A percentile compares a stretch with the other conserved stretches of the same genome.
Conservation (phyloP, 2,113 vertebrate species). For the Microtus ochrogaster region DNA sequence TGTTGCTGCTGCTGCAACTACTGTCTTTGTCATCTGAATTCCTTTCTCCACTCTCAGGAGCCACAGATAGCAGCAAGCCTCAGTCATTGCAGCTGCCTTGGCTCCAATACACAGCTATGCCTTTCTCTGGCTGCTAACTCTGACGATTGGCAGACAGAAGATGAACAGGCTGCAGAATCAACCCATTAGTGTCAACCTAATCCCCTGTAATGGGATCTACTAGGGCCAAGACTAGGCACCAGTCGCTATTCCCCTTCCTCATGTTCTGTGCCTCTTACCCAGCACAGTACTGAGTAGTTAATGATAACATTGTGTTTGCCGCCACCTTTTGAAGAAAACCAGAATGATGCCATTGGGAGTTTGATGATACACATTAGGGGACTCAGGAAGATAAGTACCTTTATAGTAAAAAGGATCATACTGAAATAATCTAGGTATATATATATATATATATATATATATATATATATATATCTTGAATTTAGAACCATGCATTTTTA, state of each 20-base stretch:
- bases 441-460: neutral
- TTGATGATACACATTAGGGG: neutral
- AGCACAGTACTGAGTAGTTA: neutral
- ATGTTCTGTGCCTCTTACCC: neutral
- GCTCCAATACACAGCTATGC: constrained; percentile 36
- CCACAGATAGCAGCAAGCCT: neutral
- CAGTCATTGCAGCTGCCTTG: constrained; percentile 35
- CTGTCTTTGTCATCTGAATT: neutral
- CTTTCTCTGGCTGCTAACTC: constrained; percentile 73
- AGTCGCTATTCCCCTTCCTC: neutral
- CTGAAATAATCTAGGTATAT: neutral
- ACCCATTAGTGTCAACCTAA: constrained; percentile 79
- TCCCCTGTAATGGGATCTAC: constrained; percentile 64
- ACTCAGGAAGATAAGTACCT: neutral
- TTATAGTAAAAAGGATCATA: neutral
- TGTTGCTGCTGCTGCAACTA: neutral
- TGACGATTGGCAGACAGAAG: constrained; percentile 73
- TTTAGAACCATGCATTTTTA: neutral
- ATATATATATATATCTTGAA: neutral
- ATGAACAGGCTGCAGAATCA: constrained; percentile 71
- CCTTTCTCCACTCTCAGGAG: constrained; percentile 2
- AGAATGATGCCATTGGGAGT: neutral
- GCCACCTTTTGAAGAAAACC: constrained; percentile 69
- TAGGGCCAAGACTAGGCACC: constrained; percentile 55
- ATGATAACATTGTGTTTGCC: constrained; percentile 15